Percentiles rank a stretch among this genome's conserved stretches.
Evolutionary conservation across 2,888 invertebrate genomes (phyloP).

Genomic region (Drosophila pegasa): DNA sequence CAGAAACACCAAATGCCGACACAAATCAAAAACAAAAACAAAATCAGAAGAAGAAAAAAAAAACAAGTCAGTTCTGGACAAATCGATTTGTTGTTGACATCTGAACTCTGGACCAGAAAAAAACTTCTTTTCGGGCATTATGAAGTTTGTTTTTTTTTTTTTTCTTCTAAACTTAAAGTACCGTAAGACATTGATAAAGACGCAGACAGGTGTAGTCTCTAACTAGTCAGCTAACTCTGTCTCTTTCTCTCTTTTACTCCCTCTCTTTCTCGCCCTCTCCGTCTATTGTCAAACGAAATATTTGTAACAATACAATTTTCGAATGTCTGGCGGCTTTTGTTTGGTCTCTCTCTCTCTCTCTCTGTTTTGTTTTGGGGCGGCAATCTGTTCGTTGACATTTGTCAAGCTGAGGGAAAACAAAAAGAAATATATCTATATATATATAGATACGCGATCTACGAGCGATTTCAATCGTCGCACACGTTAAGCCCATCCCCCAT

Average conservation of each 20-base stretch:
- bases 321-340: constrained; percentile 69
- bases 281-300: constrained; percentile 42
- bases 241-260: neutral
- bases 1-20: constrained; percentile 27
- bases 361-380: constrained; percentile 43
- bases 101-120: constrained; percentile 63
- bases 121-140: constrained; percentile 33
- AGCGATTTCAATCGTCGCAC: constrained; percentile 12
- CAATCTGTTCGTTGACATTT: constrained; percentile 77
- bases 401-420: constrained; percentile 34
- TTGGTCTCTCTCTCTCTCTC: neutral
- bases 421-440: neutral
- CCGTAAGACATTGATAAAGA: constrained; percentile 63
- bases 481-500: constrained; percentile 12
- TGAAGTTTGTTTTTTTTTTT: constrained; percentile 1
- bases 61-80: constrained; percentile 16
- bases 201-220: constrained; percentile 39
- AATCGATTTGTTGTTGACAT: constrained; percentile 59
- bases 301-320: constrained; percentile 67
- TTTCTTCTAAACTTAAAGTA: constrained; percentile 54
- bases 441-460: neutral
- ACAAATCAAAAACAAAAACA: constrained; percentile 39
- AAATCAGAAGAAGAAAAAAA: no score
- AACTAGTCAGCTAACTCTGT: constrained; percentile 9
- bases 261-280: neutral